phyloP scores from a whole-genome alignment of 2,888 invertebrate genomes.

The Melanophora roralis region DNA sequence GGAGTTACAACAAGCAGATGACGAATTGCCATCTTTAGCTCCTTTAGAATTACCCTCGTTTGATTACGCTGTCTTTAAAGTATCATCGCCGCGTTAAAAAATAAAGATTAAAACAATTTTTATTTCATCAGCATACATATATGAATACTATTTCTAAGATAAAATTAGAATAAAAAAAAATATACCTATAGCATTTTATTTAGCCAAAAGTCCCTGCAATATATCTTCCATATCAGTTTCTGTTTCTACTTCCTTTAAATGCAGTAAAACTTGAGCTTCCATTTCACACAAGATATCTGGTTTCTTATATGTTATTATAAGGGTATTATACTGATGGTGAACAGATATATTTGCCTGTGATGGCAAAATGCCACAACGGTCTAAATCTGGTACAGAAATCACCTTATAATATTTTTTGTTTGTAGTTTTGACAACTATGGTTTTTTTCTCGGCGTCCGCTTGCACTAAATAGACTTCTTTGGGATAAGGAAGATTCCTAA shows the following conservation, averaged over 20 bases:
- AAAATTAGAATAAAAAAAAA: conserved; percentile 5
- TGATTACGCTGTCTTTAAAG: conserved; percentile 67
- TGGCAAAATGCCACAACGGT: conserved; percentile 81
- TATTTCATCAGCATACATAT: neutral
- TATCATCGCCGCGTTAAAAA: conserved; percentile 65
- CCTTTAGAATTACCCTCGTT: conserved; percentile 74
- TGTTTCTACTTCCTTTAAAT: conserved; percentile 75
- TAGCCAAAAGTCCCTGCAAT: conserved; percentile 71
- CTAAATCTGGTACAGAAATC: conserved; percentile 83
- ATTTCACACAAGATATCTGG: conserved; percentile 83
- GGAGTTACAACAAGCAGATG: conserved; percentile 42
- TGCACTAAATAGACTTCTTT: conserved; percentile 84
- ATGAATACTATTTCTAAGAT: neutral
- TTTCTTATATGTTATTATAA: conserved; percentile 88
- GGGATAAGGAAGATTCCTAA: conserved; percentile 87
- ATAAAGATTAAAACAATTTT: conserved; percentile 67
- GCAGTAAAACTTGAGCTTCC: conserved; percentile 80
- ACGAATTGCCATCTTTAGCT: conserved; percentile 71
- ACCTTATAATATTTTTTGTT: conserved; percentile 91
- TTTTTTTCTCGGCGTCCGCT: conserved; percentile 81
- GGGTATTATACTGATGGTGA: conserved; percentile 85
- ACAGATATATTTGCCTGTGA: conserved; percentile 83
- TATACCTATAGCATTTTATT: conserved; percentile 65
- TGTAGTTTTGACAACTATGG: conserved; percentile 83
- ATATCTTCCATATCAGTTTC: conserved; percentile 76